Base-by-base conservation (phyloP, 2,113 vertebrate genomes). In the Cichladusa arquata region DNA sequence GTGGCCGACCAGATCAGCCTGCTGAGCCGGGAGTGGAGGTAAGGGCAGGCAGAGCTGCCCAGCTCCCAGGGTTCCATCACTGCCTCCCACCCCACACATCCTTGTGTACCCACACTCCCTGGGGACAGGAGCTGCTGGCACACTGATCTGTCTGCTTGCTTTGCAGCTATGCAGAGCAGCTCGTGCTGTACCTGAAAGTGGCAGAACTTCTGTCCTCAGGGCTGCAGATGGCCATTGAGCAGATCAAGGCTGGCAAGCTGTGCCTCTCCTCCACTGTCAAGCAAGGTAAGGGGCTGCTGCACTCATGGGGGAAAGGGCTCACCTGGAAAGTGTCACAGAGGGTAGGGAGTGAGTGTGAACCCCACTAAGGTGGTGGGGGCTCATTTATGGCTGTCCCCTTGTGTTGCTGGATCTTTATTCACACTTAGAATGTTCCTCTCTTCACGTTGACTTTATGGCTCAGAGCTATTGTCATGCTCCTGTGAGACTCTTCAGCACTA, bases 1-100 rank as follows among this genome's bases (percentile, higher is more conserved):
- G 98, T 99, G 97, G 98, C 99, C 0, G 99, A 99, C 97, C 99
- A 99, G 97, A 99, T 99, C 96, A 99, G 99, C 95, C 98, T 99
- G 16, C 98, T 99, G 81, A 99, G 98, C 97, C 96, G 94, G 81
- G 99, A 99, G 91, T 99, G 99, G 99, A 99, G 99, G 99, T 99
- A 82, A 94, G 98, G 33, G 22, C 0, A 1, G 51, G 60, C n/a
- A 83, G 65, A 73, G 54, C 64, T 2, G 4, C 57, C 26, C 60
- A 23, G 22, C 48, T 64, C 11, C 76, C 56, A 14, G 1, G 11
- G 47, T 45, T 40, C 25, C 38, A 36, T 12, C 1, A 0, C 64
- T 64, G 22, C 48, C 48, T 70, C n/a, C 15, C 58, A 18, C 44
- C 54, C 31, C 22, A 2, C 14, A 0, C 28, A 2, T 12, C 12